Evolutionary conservation across 1,140 invertebrate species (phyloP), one percentile per base, ranked within the genome.

Genomic region (Apis mellifera): DNA sequence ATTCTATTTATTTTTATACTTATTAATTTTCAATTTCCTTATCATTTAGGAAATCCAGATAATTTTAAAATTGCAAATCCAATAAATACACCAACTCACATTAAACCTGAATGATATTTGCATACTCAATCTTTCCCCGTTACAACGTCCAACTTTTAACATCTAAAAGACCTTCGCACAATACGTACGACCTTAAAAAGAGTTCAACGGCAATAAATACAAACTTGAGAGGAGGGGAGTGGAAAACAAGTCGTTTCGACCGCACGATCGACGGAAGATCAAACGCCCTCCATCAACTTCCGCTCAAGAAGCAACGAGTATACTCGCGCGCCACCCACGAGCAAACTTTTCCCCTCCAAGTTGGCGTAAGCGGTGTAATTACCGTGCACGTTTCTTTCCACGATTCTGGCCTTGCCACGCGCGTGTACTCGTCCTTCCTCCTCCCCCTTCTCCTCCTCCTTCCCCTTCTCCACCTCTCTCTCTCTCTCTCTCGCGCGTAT

Each of bases 341-440:
- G 26, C 0, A 26, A 75, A 75, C 11, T 75, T 81, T 59, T 15
- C 17, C 23, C 32, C 23, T 19, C 26, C 2, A 54, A 81, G 60
- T 62, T 60, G 26, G 23, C 54, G 71, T 57, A 74, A 82, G 17
- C 84, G 26, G 57, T 48, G 69, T 82, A 84, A 86, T 86, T 86
- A 82, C 70, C 69, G 70, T 64, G 13, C 73, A 42, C 62, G 32
- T 65, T 64, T 59, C 59, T 73, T 81, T 69, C 66, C 64, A 48
- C 79, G 69, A 57, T 81, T 72, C 52, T 60, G 72, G 52, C 68
- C 82, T 69, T 72, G 68, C 57, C 42, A 85, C 59, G 75, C 52
- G 71, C 23, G 52, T 57, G 81, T 65, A 55, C 32, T 15, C 42
- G 48, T 32, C 17, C 48, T 73, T 59, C 57, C 59, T 23, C 62